Conservation (phyloP, 2,113 vertebrate species). For the Nymphicus hollandicus region DNA sequence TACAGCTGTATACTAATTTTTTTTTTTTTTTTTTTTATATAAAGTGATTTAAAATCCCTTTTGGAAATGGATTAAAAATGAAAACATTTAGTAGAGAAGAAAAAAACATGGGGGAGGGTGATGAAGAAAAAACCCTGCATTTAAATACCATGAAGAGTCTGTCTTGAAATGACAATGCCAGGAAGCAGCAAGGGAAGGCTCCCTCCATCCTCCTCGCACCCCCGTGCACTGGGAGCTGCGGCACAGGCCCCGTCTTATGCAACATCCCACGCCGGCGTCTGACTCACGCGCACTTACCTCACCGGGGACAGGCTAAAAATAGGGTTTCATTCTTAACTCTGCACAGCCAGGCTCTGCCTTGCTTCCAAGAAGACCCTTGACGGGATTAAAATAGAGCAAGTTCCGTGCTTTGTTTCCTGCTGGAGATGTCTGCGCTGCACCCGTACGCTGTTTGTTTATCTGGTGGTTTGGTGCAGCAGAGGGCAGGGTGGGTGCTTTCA, state of each 20-base stretch:
- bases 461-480: not conserved
- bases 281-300: conserved; percentile 68
- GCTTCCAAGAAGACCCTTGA: conserved; percentile 46
- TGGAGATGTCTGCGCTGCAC: not conserved
- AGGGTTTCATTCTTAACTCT: conserved; percentile 70
- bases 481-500: not conserved
- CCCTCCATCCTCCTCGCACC: conserved; percentile 56
- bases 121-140: conserved; percentile 8
- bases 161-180: conserved; percentile 24
- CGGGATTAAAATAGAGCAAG: conserved; percentile 56
- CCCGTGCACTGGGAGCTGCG: conserved; percentile 30
- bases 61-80: not conserved
- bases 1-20: not conserved
- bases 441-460: not conserved
- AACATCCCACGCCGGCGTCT: conserved; percentile 64
- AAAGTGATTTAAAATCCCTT: not conserved
- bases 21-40: not conserved
- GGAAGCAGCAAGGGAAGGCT: conserved; percentile 47
- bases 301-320: conserved; percentile 66
- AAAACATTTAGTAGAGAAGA: not conserved
- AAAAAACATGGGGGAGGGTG: not conserved
- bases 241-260: conserved; percentile 61
- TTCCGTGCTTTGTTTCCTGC: not conserved
- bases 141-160: conserved; percentile 44
- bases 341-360: conserved; percentile 43